phyloP scores from a whole-genome alignment of 92 coral and sea anemone species.

The Pocillopora grandis region DNA sequence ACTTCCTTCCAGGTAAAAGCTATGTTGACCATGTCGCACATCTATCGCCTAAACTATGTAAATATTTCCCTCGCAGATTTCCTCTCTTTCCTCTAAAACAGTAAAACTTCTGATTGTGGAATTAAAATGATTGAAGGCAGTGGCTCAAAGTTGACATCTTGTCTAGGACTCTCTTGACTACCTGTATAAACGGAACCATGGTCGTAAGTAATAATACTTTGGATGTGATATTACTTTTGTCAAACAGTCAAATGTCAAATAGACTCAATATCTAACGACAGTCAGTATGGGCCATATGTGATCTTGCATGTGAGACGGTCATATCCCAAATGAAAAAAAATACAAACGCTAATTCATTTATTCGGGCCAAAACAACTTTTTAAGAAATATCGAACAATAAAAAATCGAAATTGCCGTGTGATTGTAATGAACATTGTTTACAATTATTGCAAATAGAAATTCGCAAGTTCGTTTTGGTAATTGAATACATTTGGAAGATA shows the following conservation, averaged over 20 bases:
- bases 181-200: constrained; percentile 15
- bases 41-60: background rate
- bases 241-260: background rate
- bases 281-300: background rate
- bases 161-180: background rate
- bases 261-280: background rate
- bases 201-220: constrained; percentile 10
- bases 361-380: background rate
- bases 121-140: background rate
- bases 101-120: constrained; percentile 3
- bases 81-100: constrained; percentile 9
- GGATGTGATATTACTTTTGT: constrained; percentile 9
- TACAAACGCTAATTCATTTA: background rate
- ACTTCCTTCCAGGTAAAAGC: background rate
- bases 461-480: background rate
- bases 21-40: background rate
- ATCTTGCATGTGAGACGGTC: background rate
- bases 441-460: constrained; percentile 1
- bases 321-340: background rate
- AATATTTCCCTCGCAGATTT: constrained; percentile 14
- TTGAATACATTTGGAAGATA: constrained; percentile 13
- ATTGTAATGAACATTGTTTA: constrained; percentile 7
- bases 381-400: background rate
- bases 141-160: constrained; percentile 9
- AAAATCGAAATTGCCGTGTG: background rate